Conservation (phyloP, 92 coral and sea anemone genomes). For the Desmophyllum pertusum region DNA sequence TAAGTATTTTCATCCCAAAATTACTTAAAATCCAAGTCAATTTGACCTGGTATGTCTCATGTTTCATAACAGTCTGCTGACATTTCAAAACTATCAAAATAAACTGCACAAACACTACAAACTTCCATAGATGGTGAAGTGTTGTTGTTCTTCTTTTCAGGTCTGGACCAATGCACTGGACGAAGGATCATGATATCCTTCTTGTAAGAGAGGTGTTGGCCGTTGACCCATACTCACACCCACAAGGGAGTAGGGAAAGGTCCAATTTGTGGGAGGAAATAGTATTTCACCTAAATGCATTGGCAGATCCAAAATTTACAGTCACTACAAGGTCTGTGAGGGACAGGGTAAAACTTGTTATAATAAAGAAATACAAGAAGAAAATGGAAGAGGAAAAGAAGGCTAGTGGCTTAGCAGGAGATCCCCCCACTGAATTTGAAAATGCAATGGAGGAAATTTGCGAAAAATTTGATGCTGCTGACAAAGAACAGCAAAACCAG, state of each 20-base stretch:
- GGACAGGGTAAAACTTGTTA: conserved; percentile 40
- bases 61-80: no score
- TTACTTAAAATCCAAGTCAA: no score
- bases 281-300: conserved; percentile 26
- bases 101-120: no score
- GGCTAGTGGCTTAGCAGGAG: conserved; percentile 45
- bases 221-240: conserved; percentile 22
- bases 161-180: conserved; percentile 28
- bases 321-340: conserved; percentile 45
- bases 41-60: no score
- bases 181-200: conserved; percentile 35
- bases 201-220: conserved; percentile 38
- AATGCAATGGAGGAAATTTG: conserved; percentile 32
- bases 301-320: conserved; percentile 18
- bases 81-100: no score
- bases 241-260: conserved; percentile 49
- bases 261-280: conserved; percentile 37
- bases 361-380: conserved; percentile 48
- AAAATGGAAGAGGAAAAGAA: conserved; percentile 44
- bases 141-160: neutral
- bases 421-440: conserved; percentile 45
- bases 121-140: no score
- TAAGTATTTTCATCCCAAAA: no score
- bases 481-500: conserved; percentile 21
- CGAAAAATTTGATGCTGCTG: conserved; percentile 38